Percentiles rank a stretch among this genome's conserved stretches.
Conservation (phyloP, 2,888 invertebrate species). For the Eulithis prunata region DNA sequence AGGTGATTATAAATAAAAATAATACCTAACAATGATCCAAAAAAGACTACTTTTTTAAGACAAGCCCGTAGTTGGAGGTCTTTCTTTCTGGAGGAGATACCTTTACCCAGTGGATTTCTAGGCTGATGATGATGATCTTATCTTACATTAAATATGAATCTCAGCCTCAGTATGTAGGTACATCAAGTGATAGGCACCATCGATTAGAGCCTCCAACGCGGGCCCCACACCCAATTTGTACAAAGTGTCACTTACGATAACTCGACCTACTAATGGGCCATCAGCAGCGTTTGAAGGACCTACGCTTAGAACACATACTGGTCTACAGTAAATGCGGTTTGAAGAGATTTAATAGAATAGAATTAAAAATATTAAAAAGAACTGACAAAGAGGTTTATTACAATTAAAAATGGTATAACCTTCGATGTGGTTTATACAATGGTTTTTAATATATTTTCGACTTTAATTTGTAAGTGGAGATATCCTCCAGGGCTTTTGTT, state of each 20-base stretch:
- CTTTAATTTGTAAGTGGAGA: no score
- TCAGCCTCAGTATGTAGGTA: not conserved
- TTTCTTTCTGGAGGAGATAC: no score
- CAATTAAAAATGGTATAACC: no score
- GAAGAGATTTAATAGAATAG: slow-evolving; percentile 5
- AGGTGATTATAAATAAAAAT: no score
- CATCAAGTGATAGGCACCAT: slow-evolving; percentile 22
- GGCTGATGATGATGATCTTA: not conserved
- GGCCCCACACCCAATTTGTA: slow-evolving; percentile 55
- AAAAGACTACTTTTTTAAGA: no score
- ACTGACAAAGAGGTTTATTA: not conserved
- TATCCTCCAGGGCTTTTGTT: no score
- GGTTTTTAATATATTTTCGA: no score
- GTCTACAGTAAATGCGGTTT: slow-evolving; percentile 6
- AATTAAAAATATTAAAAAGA: not conserved
- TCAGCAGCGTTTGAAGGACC: slow-evolving; percentile 54
- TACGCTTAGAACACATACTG: slow-evolving; percentile 25
- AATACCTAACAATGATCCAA: no score
- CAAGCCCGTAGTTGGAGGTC: no score
- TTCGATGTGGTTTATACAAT: no score
- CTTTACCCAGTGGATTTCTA: no score
- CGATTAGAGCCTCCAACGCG: slow-evolving; percentile 35
- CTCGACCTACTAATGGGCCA: slow-evolving; percentile 59
- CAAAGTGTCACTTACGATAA: slow-evolving; percentile 62
- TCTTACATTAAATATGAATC: not conserved